Conservation (phyloP, 1,140 invertebrate species). For the Chironomus striatipennis region DNA sequence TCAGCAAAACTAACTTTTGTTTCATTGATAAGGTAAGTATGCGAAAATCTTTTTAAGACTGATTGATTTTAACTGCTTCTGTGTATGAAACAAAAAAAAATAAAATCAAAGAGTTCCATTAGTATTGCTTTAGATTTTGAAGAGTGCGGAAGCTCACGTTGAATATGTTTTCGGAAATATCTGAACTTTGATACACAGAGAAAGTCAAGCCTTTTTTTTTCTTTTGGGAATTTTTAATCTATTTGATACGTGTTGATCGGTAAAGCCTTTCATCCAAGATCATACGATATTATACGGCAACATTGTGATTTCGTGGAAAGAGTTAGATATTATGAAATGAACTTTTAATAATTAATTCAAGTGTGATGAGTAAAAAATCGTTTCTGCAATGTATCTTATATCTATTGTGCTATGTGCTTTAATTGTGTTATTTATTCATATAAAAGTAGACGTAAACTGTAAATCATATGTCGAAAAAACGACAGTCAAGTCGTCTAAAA, state of each 20-base stretch:
- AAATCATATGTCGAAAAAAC: background rate
- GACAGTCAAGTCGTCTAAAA: background rate
- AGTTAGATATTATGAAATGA: too few relatives aligned
- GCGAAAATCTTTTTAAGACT: conserved; percentile 20
- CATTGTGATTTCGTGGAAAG: too few relatives aligned
- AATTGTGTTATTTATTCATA: background rate
- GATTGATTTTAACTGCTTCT: conserved; percentile 13
- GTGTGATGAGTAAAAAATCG: background rate
- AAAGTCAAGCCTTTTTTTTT: too few relatives aligned
- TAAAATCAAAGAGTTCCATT: conserved; percentile 2
- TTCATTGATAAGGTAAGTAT: conserved; percentile 10
- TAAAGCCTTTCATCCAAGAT: too few relatives aligned
- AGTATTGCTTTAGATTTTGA: background rate
- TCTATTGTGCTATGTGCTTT: background rate
- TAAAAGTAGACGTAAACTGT: background rate
- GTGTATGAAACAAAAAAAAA: background rate
- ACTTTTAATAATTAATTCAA: background rate
- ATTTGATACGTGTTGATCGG: too few relatives aligned
- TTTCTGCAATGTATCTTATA: background rate
- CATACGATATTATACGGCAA: too few relatives aligned
- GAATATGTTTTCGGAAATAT: background rate
- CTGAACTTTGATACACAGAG: background rate
- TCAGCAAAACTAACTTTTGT: too few relatives aligned
- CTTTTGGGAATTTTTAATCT: too few relatives aligned
- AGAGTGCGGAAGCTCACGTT: conserved; percentile 11